Base-by-base conservation (phyloP, 1,140 invertebrate species). In the Drosophila grimshawi region DNA sequence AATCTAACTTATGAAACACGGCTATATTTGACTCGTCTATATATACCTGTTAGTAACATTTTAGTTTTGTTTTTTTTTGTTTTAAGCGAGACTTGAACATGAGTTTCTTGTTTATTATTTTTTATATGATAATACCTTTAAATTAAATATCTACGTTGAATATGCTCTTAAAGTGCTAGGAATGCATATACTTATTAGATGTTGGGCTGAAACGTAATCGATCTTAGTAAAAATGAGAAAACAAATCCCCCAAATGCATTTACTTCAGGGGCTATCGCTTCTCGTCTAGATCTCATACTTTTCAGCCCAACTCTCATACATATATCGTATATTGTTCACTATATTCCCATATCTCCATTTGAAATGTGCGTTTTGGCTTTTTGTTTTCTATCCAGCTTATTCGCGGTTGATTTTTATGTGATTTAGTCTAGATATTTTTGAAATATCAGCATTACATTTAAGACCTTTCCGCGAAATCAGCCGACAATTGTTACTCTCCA, bases 1-100 rank as follows among this genome's bases (percentile, higher is more conserved):
- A 43, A 27, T 8, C 29, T 39, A 43, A 30, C 49, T 33, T 51
- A 30, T 29, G 19, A 19, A 49, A 49, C 46, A 49, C 46, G 46
- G 5, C 8, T 51, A 35, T 11, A 35, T 33, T 56, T 37, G 52
- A 55, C 52, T 57, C 39, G 8, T 56, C 45, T 35, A 68, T 62
- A 37, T 65, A 19, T 32, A 41, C 27, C 27, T 52, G 41, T 8
- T 60, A 72, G 69, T 72, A 72, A 72, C 69, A 66, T 66, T 37
- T 43, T 52, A 39, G 3, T 35, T 51, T 41, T 8, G 39, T 43
- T 53, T 37, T 45, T 68, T 41, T 52, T 4, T 53, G 52, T 45
- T 43, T 43, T 2, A n/a, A 43, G 48, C 48, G 46, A 53, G 5
- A 53, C 51, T 4, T 46, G 45, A 33, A 61, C 57, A 27, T 19